These are phyloP conservation scores for Drosophila kikkawai DNA, from an alignment of 1,140 invertebrate genomes.

Conservation along the genomic window DNA sequence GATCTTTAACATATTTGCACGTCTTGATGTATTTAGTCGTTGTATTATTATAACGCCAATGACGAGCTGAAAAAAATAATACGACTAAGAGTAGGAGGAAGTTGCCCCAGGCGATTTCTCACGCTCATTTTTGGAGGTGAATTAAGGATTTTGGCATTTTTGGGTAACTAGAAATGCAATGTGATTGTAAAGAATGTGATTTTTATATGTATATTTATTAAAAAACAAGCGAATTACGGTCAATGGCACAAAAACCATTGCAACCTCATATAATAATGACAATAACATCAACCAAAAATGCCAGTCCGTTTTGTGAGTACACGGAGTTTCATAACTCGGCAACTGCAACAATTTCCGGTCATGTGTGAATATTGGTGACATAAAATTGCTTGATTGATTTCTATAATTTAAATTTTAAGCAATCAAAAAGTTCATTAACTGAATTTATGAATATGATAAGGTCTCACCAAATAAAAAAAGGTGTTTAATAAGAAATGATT, in stretches of 20 bases:
- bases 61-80: slow-evolving; percentile 32
- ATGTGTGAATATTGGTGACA: slow-evolving; percentile 1
- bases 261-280: slow-evolving; percentile 17
- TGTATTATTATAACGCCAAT: slow-evolving; percentile 54
- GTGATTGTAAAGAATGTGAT: slow-evolving; percentile 9
- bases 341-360: slow-evolving; percentile 15
- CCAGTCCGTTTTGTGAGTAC: background rate
- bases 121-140: slow-evolving; percentile 64
- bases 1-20: slow-evolving; percentile 32
- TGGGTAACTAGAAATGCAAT: slow-evolving; percentile 35
- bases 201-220: background rate
- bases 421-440: background rate
- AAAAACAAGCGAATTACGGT: slow-evolving; percentile 13
- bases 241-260: slow-evolving; percentile 44
- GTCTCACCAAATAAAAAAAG: background rate
- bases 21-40: slow-evolving; percentile 5
- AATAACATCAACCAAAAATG: slow-evolving; percentile 2
- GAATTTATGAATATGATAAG: background rate
- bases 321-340: slow-evolving; percentile 11
- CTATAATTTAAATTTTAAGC: background rate
- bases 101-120: slow-evolving; percentile 56
- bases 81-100: slow-evolving; percentile 19
- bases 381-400: background rate
- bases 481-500: background rate
- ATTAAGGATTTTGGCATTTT: slow-evolving; percentile 28